Base-by-base conservation (phyloP, 2,113 vertebrate species). In the Chinchilla lanigera region DNA sequence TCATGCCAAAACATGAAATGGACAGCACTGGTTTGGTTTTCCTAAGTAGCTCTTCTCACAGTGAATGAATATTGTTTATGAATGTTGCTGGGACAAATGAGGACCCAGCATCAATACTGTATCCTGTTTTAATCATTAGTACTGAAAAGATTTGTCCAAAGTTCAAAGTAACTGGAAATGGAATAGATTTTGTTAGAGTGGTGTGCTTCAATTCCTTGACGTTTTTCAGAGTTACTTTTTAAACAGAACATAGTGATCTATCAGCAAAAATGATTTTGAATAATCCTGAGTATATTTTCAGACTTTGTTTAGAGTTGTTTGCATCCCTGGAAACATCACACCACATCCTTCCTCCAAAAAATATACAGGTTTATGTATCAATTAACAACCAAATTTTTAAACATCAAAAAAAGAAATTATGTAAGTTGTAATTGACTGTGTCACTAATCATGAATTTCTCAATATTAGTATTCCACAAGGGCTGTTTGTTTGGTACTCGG, bases 161-260 rank as follows among this genome's bases (percentile, higher is more conserved):
- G 47, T 85, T 54, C 20, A 41, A 73, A 73, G 38, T 50, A 85
- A n/a, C 30, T 89, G 10, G 26, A 82, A 92, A 78, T n/a, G 3
- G 30, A 61, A 78, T 3, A 12, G 26, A 56, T 86, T 96, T 94
- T 83, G 4, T 71, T 87, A 52, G 1, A 61, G 2, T 41, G 69
- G 58, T 35, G 3, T 26, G 12, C 67, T 86, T 92, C 54, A 22
- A 6, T 35, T 81, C 63, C 54, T 61, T 89, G 30, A 92, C 86
- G 44, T n/a, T 77, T 90, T 95, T 92, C 16, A 50, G 24, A 94
- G 61, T 89, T 56, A 83, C n/a, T 78, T 78, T 54, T 61, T 63
- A 83, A 89, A 81, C 16, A 86, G 2, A 52, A 30, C 58, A 56
- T 2, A 65, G 47, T 12, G 33, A 20, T 67, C 47, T 94, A 60